Evolutionary conservation across 2,888 invertebrate species (phyloP).

Genomic region (Leucophenga maculata): DNA sequence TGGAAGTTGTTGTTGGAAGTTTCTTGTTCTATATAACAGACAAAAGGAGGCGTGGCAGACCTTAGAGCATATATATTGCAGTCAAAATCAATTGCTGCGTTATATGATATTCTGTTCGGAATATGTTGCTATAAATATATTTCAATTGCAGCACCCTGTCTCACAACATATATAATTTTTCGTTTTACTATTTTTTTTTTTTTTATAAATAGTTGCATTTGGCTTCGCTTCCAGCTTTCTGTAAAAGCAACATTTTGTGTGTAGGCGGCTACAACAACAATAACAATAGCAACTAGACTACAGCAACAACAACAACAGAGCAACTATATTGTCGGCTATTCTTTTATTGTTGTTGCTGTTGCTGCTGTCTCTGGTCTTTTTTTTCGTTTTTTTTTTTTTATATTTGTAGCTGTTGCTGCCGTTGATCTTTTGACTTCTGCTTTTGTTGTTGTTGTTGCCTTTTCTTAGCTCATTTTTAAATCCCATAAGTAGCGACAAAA

Average conservation of each 20-base stretch:
- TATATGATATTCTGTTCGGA: no score
- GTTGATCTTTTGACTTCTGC: neutral
- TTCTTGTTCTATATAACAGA: no score
- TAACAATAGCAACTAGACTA: slow-evolving; percentile 1
- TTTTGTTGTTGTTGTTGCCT: neutral
- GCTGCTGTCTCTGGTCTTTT: slow-evolving; percentile 10
- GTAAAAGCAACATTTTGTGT: slow-evolving; percentile 1
- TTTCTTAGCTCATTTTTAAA: slow-evolving; percentile 57
- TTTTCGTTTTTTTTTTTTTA: slow-evolving; percentile 21
- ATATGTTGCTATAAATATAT: neutral
- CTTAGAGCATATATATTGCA: no score
- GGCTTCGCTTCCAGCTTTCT: slow-evolving; percentile 41
- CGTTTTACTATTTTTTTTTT: slow-evolving; percentile 40
- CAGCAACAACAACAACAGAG: slow-evolving; percentile 37
- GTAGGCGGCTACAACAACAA: slow-evolving; percentile 50
- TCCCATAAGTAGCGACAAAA: slow-evolving; percentile 30
- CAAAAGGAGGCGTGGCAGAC: no score
- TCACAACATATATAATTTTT: neutral
- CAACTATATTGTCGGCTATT: slow-evolving; percentile 56
- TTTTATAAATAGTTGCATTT: slow-evolving; percentile 61
- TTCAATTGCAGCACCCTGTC: neutral
- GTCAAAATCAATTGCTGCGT: no score
- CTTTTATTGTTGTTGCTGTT: slow-evolving; percentile 37
- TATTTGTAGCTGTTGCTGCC: slow-evolving; percentile 25
- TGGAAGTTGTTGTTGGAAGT: no score